Evolutionary conservation across 2,797 vertebrate genomes (phyloP), one percentile per base, ranked within the genome.

Genomic region (Pseudopleuronectes americanus): DNA sequence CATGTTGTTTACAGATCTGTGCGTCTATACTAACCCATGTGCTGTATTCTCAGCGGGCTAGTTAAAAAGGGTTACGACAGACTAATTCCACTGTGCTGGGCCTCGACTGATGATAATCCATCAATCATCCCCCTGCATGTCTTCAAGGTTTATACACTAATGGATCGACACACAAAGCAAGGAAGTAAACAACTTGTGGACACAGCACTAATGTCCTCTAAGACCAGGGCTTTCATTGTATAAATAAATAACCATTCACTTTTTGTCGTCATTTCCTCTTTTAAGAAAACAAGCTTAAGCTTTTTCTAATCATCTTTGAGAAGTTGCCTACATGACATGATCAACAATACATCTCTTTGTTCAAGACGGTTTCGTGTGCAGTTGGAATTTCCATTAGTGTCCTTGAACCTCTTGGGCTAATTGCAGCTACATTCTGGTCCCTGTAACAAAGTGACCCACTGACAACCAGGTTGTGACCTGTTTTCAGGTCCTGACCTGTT

Each of bases 1-100:
- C 68, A 76, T 75, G 77, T 86, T 90, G 84, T 89, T 91, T 87
- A 90, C 84, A 87, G 80, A 88, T 85, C 38, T 62, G 57, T 76
- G 55, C 63, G 2, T 74, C 68, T 71, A 57, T 54, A 67, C 58
- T 45, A 73, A 66, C 79, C 77, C 62, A 43, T 62, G 68, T 51
- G 57, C 69, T 74, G 48, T 75, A 74, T 68, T 77, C 90, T 84
- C 90, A 70, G 78, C 57, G 79, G 91, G 79, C 80, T 80, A 84
- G 77, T 91, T 88, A 87, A 88, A 88, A 84, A 70, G 61, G 77
- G 80, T 89, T 89, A 86, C 43, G 51, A 74, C 75, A 24, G 80
- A 74, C 83, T 90, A 88, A 87, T 90, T 87, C 75, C 71, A 71
- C 57, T 70, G 47, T 59, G 77, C 74, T 26, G 43, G 81, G 64